Conservation (phyloP, 2,888 invertebrate species). For the Apodemia duryi region DNA sequence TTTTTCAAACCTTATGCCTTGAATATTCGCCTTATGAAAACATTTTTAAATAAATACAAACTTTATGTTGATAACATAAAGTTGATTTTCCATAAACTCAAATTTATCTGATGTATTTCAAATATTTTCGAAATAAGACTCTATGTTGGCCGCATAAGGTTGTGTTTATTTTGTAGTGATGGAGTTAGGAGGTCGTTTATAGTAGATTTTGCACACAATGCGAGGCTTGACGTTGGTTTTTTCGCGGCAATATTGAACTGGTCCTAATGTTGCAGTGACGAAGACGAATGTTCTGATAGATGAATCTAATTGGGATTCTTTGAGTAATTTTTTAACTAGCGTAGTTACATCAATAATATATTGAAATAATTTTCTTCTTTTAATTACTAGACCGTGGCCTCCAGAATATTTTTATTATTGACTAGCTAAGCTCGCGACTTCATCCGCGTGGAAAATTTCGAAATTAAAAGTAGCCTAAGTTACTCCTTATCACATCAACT, state of each 20-base stretch:
- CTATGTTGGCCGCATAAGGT: conserved; percentile 29
- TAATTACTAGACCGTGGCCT: background rate
- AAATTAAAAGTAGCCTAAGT: too few relatives aligned
- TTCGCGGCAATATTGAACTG: conserved; percentile 47
- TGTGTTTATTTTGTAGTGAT: conserved; percentile 30
- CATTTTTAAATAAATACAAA: conserved; percentile 4
- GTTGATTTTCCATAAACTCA: conserved; percentile 27
- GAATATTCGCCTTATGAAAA: conserved; percentile 47
- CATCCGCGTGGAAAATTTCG: too few relatives aligned
- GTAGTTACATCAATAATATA: background rate
- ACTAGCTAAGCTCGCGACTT: too few relatives aligned
- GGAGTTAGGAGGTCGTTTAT: conserved; percentile 48
- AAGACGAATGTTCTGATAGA: conserved; percentile 33
- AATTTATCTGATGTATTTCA: conserved; percentile 17
- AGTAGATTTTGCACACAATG: conserved; percentile 59
- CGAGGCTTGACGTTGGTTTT: conserved; percentile 52
- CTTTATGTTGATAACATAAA: conserved; percentile 20
- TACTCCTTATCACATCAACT: too few relatives aligned
- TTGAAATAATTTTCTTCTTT: background rate
- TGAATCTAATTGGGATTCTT: conserved; percentile 32
- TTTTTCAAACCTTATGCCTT: conserved; percentile 53
- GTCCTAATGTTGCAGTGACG: conserved; percentile 52
- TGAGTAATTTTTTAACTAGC: conserved; percentile 4
- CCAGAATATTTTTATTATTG: too few relatives aligned
- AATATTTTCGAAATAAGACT: conserved; percentile 26